phyloP scores from a whole-genome alignment of 1,140 invertebrate species.

The Penaeus chinensis region DNA sequence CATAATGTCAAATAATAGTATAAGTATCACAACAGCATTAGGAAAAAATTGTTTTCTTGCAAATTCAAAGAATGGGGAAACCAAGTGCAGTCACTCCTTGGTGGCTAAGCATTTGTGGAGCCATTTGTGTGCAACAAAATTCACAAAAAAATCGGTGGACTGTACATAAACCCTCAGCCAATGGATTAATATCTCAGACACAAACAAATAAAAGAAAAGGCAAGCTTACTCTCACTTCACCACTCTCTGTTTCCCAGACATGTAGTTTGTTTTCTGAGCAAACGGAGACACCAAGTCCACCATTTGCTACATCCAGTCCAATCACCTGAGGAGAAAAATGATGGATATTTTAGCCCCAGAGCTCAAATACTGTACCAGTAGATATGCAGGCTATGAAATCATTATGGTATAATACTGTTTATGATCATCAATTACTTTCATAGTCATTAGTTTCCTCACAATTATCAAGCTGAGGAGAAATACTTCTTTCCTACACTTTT shows the following conservation, averaged over 20 bases:
- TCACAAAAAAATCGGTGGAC: too few species aligned
- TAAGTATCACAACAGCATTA: too few species aligned
- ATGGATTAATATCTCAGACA: not conserved
- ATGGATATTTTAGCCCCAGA: constrained; percentile 22
- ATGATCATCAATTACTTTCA: not conserved
- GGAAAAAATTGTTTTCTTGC: too few species aligned
- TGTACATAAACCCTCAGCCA: too few species aligned
- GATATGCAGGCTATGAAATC: not conserved
- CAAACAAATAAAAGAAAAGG: not conserved
- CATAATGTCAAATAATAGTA: too few species aligned
- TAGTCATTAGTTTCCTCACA: not conserved
- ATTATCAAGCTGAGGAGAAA: not conserved
- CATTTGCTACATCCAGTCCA: constrained; percentile 72
- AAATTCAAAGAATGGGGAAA: too few species aligned
- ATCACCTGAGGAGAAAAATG: constrained; percentile 68
- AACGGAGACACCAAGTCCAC: constrained; percentile 75
- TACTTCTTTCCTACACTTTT: constrained; percentile 39
- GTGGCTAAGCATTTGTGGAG: too few species aligned
- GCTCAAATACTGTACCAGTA: not conserved
- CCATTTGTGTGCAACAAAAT: too few species aligned
- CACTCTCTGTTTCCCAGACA: constrained; percentile 76
- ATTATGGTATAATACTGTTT: not conserved
- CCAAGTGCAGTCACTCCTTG: too few species aligned
- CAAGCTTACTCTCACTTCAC: constrained; percentile 70
- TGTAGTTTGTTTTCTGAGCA: constrained; percentile 73